A percentile compares a stretch with the other conserved stretches of the same genome.
These are phyloP conservation scores for Anas georgica DNA, from an alignment of 2,797 vertebrate species.

Conservation along the genomic window DNA sequence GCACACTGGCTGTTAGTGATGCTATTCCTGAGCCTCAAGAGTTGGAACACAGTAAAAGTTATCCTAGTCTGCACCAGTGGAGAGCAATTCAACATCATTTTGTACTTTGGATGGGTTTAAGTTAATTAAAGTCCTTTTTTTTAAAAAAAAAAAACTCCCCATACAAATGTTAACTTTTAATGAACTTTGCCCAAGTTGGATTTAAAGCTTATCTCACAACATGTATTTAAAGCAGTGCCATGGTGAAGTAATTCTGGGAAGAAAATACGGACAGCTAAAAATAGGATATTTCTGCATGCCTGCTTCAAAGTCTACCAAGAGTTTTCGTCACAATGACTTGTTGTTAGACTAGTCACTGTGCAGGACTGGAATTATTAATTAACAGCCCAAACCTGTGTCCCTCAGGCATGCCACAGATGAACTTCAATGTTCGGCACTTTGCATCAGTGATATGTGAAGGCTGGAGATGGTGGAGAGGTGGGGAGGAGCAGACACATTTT, in stretches of 20 bases:
- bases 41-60: neutral
- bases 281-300: conserved; percentile 73
- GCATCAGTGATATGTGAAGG: neutral
- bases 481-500: neutral
- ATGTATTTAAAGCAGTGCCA: conserved; percentile 73
- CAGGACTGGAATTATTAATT: conserved; percentile 62
- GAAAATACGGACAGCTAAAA: conserved; percentile 65
- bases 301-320: conserved; percentile 65
- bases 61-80: neutral
- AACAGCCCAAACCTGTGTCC: conserved; percentile 1
- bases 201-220: conserved; percentile 77
- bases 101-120: conserved; percentile 13
- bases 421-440: neutral
- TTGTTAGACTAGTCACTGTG: conserved; percentile 6
- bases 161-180: conserved; percentile 76
- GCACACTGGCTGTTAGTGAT: neutral
- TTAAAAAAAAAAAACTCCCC: neutral
- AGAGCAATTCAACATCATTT: conserved; percentile 36
- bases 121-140: conserved; percentile 55
- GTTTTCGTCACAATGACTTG: conserved; percentile 26
- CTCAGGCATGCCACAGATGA: neutral
- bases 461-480: neutral
- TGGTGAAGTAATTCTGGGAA: conserved; percentile 68
- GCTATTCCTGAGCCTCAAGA: neutral
- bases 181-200: conserved; percentile 73